Base-by-base conservation (phyloP, 35 echinoderm and acorn worm species). In the Amphiura filiformis region DNA sequence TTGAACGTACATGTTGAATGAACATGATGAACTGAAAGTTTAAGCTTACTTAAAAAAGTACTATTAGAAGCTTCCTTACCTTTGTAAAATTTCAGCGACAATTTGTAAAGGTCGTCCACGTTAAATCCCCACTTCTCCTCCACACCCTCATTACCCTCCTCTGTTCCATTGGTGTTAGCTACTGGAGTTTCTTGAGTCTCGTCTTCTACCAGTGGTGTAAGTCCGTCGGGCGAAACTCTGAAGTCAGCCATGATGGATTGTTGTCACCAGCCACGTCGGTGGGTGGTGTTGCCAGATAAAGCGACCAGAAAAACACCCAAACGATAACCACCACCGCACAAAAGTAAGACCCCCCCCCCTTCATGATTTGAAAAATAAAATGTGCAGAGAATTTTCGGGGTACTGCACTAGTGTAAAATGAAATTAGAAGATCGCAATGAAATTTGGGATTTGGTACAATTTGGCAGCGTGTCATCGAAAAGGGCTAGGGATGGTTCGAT, bases 11-110 rank as follows among this genome's bases (percentile, higher is more conserved):
- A 78, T 78, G 13, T 30, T 17, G 34, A 78, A 17, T 18, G 30
- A 22, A 36, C 22, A 17, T 28, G 3, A 37, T 30, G 32, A 35
- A 31, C 20, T 36, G 33, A 18, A 31, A 31, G 13, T 14, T 35
- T 34, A 37, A 0, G 26, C 35, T 12, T 23, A 38, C 0, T 39
- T n/a, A 38, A 2, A 36, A 0, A 35, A 80, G 2, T 37, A 32
- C 83, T 37, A 17, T n/a, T n/a, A n/a, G n/a, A n/a, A n/a, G n/a
- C n/a, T n/a, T n/a, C n/a, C 78, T 86, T 92, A 97, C 95, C 95
- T 94, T 92, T 94, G 83, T 88, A 97, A 92, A 97, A 97, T 32
- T 80, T 91, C 38, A 97, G 78, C 34, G 85, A 90, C 41, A 97
- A 80, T 77, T 91, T 88, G 76, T 94, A 97, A 32, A 94, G 35